phyloP scores from a whole-genome alignment of 2,113 vertebrate species.

The Xiphorhynchus elegans region DNA sequence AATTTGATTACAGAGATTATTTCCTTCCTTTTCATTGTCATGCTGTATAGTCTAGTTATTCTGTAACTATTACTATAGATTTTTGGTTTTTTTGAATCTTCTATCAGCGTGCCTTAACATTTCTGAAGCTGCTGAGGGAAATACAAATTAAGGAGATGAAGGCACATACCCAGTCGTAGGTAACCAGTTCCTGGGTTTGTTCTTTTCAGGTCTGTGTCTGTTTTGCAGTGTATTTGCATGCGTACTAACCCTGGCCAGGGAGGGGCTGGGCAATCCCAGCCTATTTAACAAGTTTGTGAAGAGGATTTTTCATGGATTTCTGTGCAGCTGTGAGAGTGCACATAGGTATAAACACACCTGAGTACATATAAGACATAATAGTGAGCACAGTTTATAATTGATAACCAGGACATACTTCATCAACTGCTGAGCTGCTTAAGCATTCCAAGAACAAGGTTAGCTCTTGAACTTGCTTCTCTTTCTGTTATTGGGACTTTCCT shows the following conservation, averaged over 20 bases:
- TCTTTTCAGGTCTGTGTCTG: neutral
- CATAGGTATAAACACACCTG: neutral
- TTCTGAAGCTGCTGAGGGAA: neutral
- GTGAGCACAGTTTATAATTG: neutral
- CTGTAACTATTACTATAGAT: neutral
- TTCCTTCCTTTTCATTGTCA: neutral
- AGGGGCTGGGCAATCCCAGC: neutral
- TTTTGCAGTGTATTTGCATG: neutral
- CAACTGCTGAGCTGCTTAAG: neutral
- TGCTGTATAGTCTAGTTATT: neutral
- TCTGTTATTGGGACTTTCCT: neutral
- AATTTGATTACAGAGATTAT: neutral
- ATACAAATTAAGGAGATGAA: neutral
- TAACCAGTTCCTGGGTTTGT: neutral
- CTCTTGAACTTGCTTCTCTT: neutral
- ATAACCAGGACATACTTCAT: neutral
- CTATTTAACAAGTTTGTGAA: neutral
- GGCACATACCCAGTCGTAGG: neutral
- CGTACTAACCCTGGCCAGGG: too few relatives aligned
- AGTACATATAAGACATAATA: accelerated
- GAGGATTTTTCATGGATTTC: neutral
- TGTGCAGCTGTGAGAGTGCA: neutral
- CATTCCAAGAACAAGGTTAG: neutral
- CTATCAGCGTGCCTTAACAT: neutral
- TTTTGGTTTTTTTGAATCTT: neutral